Evolutionary conservation across 1,140 invertebrate genomes (phyloP), one percentile per base, ranked within the genome.

Genomic region (Zaprionus tsacasi): DNA sequence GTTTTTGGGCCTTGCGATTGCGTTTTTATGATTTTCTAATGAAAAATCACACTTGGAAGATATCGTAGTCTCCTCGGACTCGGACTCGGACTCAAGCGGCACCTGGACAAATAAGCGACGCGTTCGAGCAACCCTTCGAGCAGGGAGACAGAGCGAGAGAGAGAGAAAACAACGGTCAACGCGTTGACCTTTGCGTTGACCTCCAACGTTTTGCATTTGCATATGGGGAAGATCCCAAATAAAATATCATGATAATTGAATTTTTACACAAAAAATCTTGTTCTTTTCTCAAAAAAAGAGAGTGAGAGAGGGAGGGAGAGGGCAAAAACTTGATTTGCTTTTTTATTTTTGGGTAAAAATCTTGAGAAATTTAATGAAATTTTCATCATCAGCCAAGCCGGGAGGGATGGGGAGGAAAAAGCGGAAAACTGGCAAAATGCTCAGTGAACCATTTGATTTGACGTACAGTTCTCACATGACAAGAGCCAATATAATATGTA

Each of bases 1-100:
- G 40, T 57, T 79, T 30, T 3, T 1, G 27, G 27, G 27, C 3
- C 27, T 30, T 30, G 27, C 27, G 27, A 30, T 30, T 30, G 3
- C 54, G 79, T 79, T 91, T 85, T 85, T 83, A 85, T 88, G 83
- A 75, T 74, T 91, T 91, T 79, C 77, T 74, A 88, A 89, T 89
- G 83, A 88, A 89, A 88, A 88, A 80, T 88, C 78, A 61, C 60
- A 74, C 54, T 66, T 66, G 21, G 48, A 66, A 74, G 75, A 82
- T 85, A 76, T 82, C 30, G 74, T n/a, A 45, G 40, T 13, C n/a
- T 43, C 70, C 73, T 81, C 70, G 55, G 55, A 21, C 21, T 21
- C 21, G 2, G 2, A 30, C 73, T 81, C 70, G 55, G 55, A 21
- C 21, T 21, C 21, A 21, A 21, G 36, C 60, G 65, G 65, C 87